A percentile compares a stretch with the other conserved stretches of the same genome.
phyloP scores from a whole-genome alignment of 2,888 invertebrate genomes.

The Thecophora atra region DNA sequence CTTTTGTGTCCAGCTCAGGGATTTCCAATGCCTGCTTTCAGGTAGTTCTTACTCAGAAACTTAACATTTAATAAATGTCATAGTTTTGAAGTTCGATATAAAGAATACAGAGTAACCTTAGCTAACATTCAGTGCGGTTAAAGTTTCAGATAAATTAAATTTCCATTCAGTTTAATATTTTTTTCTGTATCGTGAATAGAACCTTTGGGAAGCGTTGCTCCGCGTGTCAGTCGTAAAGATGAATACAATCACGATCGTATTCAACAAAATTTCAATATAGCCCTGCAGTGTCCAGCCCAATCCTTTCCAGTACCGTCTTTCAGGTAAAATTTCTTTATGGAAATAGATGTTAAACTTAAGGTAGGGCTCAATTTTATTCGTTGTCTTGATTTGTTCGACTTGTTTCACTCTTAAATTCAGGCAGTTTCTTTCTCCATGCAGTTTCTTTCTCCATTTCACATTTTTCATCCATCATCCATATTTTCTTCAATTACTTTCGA shows the following conservation, averaged over 20 bases:
- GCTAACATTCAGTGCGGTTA: slow-evolving; percentile 13
- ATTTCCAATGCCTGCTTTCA: slow-evolving; percentile 66
- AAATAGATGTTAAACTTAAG: too few relatives aligned
- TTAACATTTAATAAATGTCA: background rate
- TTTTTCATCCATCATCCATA: background rate
- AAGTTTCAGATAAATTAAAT: too few relatives aligned
- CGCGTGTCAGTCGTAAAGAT: slow-evolving; percentile 69
- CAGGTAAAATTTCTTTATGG: slow-evolving; percentile 68
- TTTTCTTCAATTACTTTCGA: background rate
- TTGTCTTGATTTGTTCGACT: slow-evolving; percentile 66
- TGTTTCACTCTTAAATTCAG: slow-evolving; percentile 61
- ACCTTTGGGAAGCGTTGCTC: slow-evolving; percentile 68
- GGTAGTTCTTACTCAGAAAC: slow-evolving; percentile 33
- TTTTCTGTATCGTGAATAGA: slow-evolving; percentile 51
- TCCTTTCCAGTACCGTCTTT: slow-evolving; percentile 73
- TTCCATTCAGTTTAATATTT: background rate
- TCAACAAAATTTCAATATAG: slow-evolving; percentile 64
- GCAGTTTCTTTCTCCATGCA: background rate
- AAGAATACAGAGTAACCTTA: slow-evolving; percentile 33
- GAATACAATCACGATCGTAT: slow-evolving; percentile 62
- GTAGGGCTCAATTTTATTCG: slow-evolving; percentile 75
- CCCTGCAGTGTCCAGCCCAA: slow-evolving; percentile 79
- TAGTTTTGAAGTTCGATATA: background rate
- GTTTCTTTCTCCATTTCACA: background rate
- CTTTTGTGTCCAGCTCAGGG: slow-evolving; percentile 80